Evolutionary conservation across 2,113 vertebrate species (phyloP).

Genomic region (Vulpes lagopus): DNA sequence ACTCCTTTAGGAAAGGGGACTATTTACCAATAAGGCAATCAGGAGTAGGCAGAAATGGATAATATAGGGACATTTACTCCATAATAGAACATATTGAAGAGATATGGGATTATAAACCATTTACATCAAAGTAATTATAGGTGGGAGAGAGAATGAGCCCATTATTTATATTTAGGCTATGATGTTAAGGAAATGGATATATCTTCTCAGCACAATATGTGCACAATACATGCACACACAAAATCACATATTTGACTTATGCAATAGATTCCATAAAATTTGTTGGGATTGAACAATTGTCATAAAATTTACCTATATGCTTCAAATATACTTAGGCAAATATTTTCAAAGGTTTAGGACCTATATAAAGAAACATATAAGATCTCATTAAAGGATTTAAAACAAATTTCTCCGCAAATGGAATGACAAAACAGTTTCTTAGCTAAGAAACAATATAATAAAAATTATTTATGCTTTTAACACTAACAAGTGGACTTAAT

Average conservation of each 20-base stretch:
- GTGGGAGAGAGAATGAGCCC: not conserved
- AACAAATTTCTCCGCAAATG: not conserved
- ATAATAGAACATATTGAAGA: not conserved
- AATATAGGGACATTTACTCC: not conserved
- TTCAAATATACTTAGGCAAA: not conserved
- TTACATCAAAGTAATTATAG: not conserved
- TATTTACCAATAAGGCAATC: not conserved
- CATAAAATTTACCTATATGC: not conserved
- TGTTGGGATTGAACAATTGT: not conserved
- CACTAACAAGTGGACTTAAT: not conserved
- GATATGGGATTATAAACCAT: not conserved
- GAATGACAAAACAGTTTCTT: conserved; percentile 39
- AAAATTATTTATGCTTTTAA: conserved; percentile 19
- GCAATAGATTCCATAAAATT: not conserved
- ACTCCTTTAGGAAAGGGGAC: not conserved
- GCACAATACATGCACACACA: not conserved
- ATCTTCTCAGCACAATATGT: not conserved
- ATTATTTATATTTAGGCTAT: conserved; percentile 4
- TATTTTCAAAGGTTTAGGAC: conserved; percentile 47
- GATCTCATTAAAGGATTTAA: not conserved
- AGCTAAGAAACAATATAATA: not conserved
- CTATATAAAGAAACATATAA: not conserved
- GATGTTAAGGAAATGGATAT: not conserved
- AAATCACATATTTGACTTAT: not conserved
- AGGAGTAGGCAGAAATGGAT: not conserved